phyloP scores from a whole-genome alignment of 2,113 vertebrate genomes.

The Phyllopteryx taeniolatus region DNA sequence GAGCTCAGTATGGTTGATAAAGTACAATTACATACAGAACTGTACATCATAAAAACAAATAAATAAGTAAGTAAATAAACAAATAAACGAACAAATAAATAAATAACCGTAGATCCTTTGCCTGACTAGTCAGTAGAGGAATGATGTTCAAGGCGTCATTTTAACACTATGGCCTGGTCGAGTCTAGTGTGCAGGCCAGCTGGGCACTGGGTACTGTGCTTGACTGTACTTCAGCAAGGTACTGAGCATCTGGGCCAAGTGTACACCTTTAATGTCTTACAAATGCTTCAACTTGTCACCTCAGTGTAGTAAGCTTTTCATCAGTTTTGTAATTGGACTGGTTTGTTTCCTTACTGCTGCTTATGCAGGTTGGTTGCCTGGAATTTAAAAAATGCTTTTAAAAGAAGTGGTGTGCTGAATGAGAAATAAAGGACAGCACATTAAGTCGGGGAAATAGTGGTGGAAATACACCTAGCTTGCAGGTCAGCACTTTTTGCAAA shows the following conservation, averaged over 20 bases:
- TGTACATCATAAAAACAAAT: no score
- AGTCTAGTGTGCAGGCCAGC: background rate
- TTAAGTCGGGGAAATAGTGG: slow-evolving; percentile 16
- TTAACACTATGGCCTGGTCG: background rate
- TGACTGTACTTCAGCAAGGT: background rate
- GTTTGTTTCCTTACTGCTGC: slow-evolving; percentile 27
- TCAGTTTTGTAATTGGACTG: slow-evolving; percentile 15
- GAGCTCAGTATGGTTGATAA: no score
- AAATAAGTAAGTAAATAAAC: no score
- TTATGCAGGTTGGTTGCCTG: slow-evolving; percentile 15
- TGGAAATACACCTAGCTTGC: slow-evolving; percentile 26
- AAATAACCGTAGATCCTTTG: no score
- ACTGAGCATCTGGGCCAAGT: background rate
- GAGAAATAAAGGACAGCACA: slow-evolving; percentile 18
- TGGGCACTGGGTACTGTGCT: background rate
- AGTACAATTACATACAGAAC: no score
- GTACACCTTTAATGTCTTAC: background rate
- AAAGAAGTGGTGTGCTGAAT: slow-evolving; percentile 32
- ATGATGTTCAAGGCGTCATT: no score
- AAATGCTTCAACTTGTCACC: slow-evolving; percentile 8
- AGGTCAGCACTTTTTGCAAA: slow-evolving; percentile 34
- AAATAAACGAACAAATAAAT: no score
- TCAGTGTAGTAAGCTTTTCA: slow-evolving; percentile 4
- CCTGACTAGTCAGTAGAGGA: no score
- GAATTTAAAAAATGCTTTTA: slow-evolving; percentile 21